phyloP scores from a whole-genome alignment of 2,888 invertebrate genomes.

The Stramonita haemastoma region DNA sequence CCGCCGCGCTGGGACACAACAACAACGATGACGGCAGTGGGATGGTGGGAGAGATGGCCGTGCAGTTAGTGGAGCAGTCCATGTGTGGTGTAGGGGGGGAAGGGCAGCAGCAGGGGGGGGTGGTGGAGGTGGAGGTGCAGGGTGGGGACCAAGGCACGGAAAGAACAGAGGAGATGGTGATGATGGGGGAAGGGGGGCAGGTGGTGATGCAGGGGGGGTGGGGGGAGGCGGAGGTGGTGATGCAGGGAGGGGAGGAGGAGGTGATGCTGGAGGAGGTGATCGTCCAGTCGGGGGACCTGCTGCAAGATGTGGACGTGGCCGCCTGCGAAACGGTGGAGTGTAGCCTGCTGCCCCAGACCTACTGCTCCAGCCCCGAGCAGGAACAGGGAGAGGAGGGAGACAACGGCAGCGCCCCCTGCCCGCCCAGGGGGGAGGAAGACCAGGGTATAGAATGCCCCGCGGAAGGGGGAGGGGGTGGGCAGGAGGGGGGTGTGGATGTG shows the following conservation, averaged over 20 bases:
- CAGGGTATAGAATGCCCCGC: not conserved
- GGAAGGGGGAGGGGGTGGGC: not conserved
- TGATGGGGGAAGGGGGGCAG: not conserved
- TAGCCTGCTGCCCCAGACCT: constrained; percentile 40
- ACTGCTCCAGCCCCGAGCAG: constrained; percentile 27
- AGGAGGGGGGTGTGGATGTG: not conserved
- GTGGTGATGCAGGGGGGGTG: not conserved
- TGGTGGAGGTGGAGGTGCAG: not conserved
- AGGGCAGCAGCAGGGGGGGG: not conserved
- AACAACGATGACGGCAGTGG: not conserved
- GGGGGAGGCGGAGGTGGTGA: constrained; percentile 1
- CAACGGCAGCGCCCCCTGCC: too few relatives aligned
- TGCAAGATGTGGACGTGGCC: constrained; percentile 39
- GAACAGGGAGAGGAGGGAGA: too few relatives aligned
- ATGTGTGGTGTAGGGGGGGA: not conserved
- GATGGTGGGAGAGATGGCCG: constrained; percentile 18
- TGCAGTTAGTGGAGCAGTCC: constrained; percentile 24
- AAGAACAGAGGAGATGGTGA: not conserved
- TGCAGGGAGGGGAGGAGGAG: not conserved
- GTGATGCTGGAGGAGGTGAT: constrained; percentile 33
- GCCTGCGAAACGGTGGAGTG: constrained; percentile 42
- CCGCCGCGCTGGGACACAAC: not conserved
- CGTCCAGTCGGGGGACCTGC: constrained; percentile 32
- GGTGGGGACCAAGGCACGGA: not conserved
- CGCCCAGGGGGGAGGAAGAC: not conserved